These are phyloP conservation scores for Girardia tigrina DNA, from an alignment of 2,888 invertebrate genomes.

Conservation along the genomic window DNA sequence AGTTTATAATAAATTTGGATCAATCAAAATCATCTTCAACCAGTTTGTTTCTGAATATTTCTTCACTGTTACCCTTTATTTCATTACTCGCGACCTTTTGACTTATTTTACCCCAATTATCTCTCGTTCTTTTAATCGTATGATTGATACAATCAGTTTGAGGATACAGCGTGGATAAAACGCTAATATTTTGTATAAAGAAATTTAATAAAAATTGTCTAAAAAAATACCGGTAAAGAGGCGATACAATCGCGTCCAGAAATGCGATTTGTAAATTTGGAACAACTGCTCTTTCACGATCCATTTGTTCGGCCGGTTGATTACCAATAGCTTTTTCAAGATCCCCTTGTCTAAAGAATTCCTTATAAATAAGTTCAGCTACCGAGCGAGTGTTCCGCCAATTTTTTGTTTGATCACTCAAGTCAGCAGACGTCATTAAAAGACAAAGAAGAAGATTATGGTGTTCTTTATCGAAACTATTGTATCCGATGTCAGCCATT, in stretches of 20 bases:
- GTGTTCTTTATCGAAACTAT: constrained; percentile 45
- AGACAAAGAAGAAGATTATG: constrained; percentile 59
- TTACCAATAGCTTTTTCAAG: constrained; percentile 66
- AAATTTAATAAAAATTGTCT: neutral
- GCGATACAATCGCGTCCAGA: constrained; percentile 54
- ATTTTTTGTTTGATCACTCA: constrained; percentile 70
- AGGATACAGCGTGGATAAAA: neutral
- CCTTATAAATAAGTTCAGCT: constrained; percentile 61
- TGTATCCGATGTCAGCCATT: constrained; percentile 43
- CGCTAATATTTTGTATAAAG: neutral
- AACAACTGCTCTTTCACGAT: constrained; percentile 66
- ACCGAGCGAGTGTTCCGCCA: constrained; percentile 53
- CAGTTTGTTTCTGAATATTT: neutral
- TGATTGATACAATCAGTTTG: neutral
- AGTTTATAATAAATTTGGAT: neutral
- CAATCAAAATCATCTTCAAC: neutral
- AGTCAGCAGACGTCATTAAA: constrained; percentile 71
- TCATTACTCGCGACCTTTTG: neutral
- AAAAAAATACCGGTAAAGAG: constrained; percentile 55
- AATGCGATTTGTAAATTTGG: constrained; percentile 70
- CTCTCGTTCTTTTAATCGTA: neutral
- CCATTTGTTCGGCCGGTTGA: constrained; percentile 64
- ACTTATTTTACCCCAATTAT: neutral
- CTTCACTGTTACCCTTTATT: neutral
- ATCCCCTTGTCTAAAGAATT: constrained; percentile 76